phyloP scores from a whole-genome alignment of 2,797 vertebrate genomes.

The Muscicapa striata region DNA sequence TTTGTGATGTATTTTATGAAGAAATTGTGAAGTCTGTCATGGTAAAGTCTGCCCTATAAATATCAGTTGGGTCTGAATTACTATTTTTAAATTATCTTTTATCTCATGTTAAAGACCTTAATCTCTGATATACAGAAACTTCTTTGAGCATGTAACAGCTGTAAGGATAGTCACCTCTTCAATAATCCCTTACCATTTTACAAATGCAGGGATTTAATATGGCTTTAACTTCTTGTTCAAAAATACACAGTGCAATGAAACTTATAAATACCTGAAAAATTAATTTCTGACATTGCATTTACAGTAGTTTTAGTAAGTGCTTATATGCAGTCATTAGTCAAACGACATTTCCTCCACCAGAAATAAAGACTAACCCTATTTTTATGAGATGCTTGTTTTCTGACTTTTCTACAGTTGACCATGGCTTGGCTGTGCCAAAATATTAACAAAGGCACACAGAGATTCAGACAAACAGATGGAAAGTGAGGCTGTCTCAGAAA shows the following conservation, averaged over 20 bases:
- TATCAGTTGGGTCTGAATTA: neutral
- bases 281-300: conserved; percentile 64
- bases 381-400: conserved; percentile 48
- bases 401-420: conserved; percentile 60
- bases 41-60: neutral
- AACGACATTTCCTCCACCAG: conserved; percentile 52
- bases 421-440: conserved; percentile 16
- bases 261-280: conserved; percentile 66
- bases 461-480: conserved; percentile 60
- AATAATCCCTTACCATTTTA: conserved; percentile 50
- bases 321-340: conserved; percentile 59
- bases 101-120: neutral
- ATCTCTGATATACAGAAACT: neutral
- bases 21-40: neutral
- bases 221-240: conserved; percentile 57
- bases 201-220: conserved; percentile 56
- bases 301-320: conserved; percentile 61
- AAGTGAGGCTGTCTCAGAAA: conserved; percentile 37
- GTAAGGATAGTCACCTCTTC: neutral
- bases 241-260: conserved; percentile 62
- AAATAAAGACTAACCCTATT: conserved; percentile 67
- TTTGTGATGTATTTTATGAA: neutral
- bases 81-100: neutral
- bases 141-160: conserved; percentile 1
- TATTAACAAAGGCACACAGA: conserved; percentile 38